Evolutionary conservation across 2,888 invertebrate genomes (phyloP), one percentile per base, ranked within the genome.

Genomic region (Xestia rhomboidea): DNA sequence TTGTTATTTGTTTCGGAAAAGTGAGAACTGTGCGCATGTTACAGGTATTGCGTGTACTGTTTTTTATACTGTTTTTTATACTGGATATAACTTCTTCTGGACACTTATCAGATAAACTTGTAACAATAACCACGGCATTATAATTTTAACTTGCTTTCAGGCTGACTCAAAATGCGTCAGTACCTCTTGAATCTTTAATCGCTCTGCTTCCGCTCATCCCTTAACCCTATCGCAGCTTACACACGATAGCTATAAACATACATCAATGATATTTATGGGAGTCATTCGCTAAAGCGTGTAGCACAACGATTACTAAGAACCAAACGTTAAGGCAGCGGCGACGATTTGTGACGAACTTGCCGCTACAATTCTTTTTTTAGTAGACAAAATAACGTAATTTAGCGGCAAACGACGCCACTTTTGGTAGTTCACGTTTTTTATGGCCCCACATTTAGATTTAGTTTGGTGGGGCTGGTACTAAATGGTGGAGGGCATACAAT

Each of bases 231-330:
- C 79, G 77, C 87, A 83, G 82, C 79, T 87, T 85, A 83, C 81
- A 77, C 85, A 83, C 84, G 87, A 77, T 83, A 87, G 92, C 94
- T 90, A 94, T 95, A 94, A 95, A 91, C 95, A 92, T 95, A 93
- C 92, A 94, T 95, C 95, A 95, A 93, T 91, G 95, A 95, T 94
- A 95, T 95, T 95, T 95, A 95, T 95, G 91, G 92, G 90, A 93
- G 94, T 95, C 95, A 94, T 94, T 95, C 93, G 90, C 91, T 90
- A 91, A 88, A 93, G 93, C 93, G 94, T 93, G 93, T 92, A 90
- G 91, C 89, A 91, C 90, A 90, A 88, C 94, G 95, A 95, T 95
- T 94, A 95, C 94, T 91, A 91, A 94, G 93, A 91, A 91, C 93
- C 92, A 90, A 93, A 92, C 93, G 94, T 90, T 92, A 91, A 92